Evolutionary conservation across 2,888 invertebrate genomes (phyloP).

Genomic region (Homarus gammarus): DNA sequence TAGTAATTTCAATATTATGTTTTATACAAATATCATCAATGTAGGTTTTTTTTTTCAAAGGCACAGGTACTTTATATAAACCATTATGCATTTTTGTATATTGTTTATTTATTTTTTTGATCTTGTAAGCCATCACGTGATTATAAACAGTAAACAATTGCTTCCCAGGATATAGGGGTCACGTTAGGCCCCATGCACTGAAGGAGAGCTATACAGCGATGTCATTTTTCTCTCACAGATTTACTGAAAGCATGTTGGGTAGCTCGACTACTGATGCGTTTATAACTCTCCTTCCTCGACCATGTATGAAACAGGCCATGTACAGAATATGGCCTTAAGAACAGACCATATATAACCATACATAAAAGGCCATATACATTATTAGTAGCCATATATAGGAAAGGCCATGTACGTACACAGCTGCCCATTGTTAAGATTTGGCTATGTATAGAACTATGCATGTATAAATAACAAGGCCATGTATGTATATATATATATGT

Average conservation of each 20-base stretch:
- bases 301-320: neutral
- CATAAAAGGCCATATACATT: neutral
- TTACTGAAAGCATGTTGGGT: no score
- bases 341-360: neutral
- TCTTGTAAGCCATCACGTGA: neutral
- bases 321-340: neutral
- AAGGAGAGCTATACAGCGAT: no score
- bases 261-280: no score
- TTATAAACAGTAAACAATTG: neutral
- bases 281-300: no score
- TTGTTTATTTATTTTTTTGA: neutral
- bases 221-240: no score
- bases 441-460: neutral
- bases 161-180: no score
- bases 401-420: conserved; percentile 6
- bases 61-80: neutral
- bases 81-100: neutral
- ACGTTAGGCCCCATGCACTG: no score
- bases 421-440: no score
- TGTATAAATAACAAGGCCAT: no score
- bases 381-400: neutral
- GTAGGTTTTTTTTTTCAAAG: neutral
- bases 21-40: neutral
- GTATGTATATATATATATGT: no score
- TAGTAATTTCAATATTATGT: neutral